phyloP scores from a whole-genome alignment of 2,888 invertebrate genomes.

The Acheta domesticus region DNA sequence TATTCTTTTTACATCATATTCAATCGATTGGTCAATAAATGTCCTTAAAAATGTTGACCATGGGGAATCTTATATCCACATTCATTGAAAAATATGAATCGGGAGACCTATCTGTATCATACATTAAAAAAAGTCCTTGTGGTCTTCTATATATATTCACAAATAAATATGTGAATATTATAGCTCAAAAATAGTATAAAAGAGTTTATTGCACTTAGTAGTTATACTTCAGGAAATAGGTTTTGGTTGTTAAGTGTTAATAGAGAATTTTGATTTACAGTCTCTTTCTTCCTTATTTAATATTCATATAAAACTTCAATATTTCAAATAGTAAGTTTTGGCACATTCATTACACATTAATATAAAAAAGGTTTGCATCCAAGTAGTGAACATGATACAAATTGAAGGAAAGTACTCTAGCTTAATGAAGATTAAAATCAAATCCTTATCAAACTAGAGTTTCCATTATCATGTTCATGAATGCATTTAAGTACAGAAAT shows the following conservation, averaged over 20 bases:
- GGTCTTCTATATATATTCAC: too few relatives aligned
- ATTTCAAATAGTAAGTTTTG: slow-evolving; percentile 9
- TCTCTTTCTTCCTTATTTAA: neutral
- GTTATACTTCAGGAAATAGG: neutral
- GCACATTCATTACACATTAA: slow-evolving; percentile 18
- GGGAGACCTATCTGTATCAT: too few relatives aligned
- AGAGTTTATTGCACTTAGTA: neutral
- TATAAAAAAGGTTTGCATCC: neutral
- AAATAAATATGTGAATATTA: neutral
- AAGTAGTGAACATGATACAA: neutral
- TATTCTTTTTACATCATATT: neutral
- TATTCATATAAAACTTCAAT: neutral
- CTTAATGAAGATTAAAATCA: neutral
- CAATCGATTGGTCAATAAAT: neutral
- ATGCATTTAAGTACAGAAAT: neutral
- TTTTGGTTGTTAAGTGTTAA: neutral
- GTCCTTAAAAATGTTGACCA: too few relatives aligned
- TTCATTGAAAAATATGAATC: too few relatives aligned
- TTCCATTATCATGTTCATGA: neutral
- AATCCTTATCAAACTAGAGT: slow-evolving; percentile 7
- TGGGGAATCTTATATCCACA: too few relatives aligned
- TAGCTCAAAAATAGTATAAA: neutral
- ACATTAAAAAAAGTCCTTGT: too few relatives aligned
- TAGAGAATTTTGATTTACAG: neutral
- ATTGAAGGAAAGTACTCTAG: neutral